Conservation (phyloP, 2,113 vertebrate species). For the Struthio camelus region DNA sequence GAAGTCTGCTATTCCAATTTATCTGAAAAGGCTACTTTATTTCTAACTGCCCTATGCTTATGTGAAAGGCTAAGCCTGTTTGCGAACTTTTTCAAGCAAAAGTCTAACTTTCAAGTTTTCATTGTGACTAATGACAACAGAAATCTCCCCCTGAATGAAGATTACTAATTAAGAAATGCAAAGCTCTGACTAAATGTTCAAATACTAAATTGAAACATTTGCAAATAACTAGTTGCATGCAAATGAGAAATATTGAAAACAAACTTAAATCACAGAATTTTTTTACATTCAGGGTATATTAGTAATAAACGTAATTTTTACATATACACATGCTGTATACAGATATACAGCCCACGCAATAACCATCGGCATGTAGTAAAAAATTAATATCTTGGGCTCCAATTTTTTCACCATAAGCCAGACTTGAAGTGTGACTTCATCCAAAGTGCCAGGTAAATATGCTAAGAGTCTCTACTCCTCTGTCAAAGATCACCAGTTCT, state of each 20-base stretch:
- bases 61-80: not conserved
- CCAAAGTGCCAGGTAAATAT: not conserved
- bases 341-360: not conserved
- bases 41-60: not conserved
- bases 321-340: not conserved
- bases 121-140: not conserved
- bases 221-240: not conserved
- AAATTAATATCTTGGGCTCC: not conserved
- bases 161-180: not conserved
- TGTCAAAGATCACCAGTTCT: not conserved
- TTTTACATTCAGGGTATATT: not conserved
- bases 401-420: not conserved
- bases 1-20: not conserved
- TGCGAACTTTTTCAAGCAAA: not conserved
- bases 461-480: not conserved
- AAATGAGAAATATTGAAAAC: not conserved
- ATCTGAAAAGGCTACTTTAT: not conserved
- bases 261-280: not conserved
- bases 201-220: not conserved
- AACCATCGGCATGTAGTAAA: not conserved
- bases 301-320: not conserved
- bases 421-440: not conserved
- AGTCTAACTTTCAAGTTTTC: not conserved
- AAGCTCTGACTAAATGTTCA: not conserved
- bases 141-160: not conserved